Conservation (phyloP, 2,113 vertebrate species). For the Shinisaurus crocodilurus region DNA sequence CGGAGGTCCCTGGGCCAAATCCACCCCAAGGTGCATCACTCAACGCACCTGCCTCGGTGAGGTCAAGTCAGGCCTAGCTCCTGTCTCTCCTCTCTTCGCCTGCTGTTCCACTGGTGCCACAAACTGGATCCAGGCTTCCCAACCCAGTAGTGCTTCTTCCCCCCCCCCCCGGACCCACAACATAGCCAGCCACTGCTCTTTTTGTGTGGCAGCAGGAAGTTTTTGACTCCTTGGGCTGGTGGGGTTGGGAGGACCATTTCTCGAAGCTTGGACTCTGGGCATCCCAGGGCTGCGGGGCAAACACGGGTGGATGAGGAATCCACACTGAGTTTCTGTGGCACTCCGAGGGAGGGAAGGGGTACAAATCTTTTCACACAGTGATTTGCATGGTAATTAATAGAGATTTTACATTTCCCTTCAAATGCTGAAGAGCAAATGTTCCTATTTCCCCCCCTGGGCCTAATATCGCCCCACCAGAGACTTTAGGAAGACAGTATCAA, state of each 20-base stretch:
- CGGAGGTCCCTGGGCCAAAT: not conserved
- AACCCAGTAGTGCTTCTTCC: not conserved
- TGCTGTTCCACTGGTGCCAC: not conserved
- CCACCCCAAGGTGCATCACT: not conserved
- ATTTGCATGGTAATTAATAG: constrained; percentile 80
- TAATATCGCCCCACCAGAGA: not conserved
- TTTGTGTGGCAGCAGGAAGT: not conserved
- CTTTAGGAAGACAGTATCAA: fast-evolving
- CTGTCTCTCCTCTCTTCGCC: not conserved
- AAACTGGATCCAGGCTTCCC: not conserved
- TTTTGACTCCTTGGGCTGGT: not conserved
- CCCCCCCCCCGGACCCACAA: too few relatives aligned
- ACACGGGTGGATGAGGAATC: not conserved
- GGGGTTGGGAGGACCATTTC: not conserved
- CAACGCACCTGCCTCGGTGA: not conserved
- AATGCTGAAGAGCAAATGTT: not conserved
- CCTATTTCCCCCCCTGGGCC: constrained; percentile 34
- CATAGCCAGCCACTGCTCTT: not conserved
- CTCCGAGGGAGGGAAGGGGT: not conserved
- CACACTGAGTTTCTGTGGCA: not conserved
- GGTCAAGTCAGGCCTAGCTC: not conserved
- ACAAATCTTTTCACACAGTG: constrained; percentile 48
- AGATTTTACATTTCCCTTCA: constrained; percentile 39
- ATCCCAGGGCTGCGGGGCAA: not conserved
- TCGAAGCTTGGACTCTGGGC: too few relatives aligned